Evolutionary conservation across 2,797 vertebrate species (phyloP), one percentile per base, ranked within the genome.

Genomic region (Brachymystax lenok): DNA sequence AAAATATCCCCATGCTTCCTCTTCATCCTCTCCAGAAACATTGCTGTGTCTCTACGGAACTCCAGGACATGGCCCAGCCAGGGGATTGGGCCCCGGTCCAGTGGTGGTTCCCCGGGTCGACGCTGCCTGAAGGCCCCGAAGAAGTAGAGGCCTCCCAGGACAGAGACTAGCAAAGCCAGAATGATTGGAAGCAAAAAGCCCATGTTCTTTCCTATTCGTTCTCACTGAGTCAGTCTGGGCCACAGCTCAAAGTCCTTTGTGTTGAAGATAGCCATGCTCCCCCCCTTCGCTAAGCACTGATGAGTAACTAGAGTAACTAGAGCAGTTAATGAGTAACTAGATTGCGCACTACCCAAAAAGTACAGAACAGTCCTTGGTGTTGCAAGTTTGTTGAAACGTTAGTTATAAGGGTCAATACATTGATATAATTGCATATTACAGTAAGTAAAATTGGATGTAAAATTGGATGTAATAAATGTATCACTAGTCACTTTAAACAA

Each of bases 1-100:
- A 99, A 98, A 73, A 98, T 87, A 17, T 97, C 95, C 0, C 97
- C 97, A 0, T 99, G 95, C 50, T 96, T 96, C 19, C 88, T 77
- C 73, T 80, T 86, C 96, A 98, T 98, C 70, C 64, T 89, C 71
- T 94, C 89, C 0, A 98, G 79, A 79, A 99, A 98, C 59, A 83
- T 90, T 0, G 90, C 73, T 0, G 90, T 93, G 77, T 98, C 77
- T 40, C 86, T 95, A 74, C 95, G 92, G 81, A 93, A 94, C 69
- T 95, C 92, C 10, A 96, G 73, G 0, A 90, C 83, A 1, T 98
- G 92, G 5, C 97, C 98, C 74, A 98, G 84, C 96, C 97, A 98
- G 1, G 97, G 98, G 27, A 99, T 46, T 0, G 76, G 63, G 0
- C 97, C 97, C 77, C 94, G 96, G 77, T 98, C 97, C 75, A 99